Conservation (phyloP, 1,140 invertebrate genomes). For the Elysia chlorotica region DNA sequence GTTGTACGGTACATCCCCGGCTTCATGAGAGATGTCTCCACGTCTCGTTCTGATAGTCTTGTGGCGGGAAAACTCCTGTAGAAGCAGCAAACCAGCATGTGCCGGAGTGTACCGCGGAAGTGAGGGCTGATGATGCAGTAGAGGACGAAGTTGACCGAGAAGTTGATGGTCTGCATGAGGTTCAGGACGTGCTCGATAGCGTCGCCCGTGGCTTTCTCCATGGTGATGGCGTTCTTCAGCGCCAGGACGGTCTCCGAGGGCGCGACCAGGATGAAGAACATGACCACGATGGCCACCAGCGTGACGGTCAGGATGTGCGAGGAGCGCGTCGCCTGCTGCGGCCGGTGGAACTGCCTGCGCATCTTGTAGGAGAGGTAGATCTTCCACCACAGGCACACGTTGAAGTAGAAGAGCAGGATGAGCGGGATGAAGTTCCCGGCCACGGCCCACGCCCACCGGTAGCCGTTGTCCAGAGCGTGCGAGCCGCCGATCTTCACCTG, state of each 20-base stretch:
- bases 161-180: constrained; percentile 56
- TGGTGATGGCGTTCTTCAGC: constrained; percentile 35
- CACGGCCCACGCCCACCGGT: constrained; percentile 54
- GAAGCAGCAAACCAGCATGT: constrained; percentile 50
- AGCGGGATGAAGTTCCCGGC: constrained; percentile 58
- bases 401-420: constrained; percentile 52
- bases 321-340: constrained; percentile 28
- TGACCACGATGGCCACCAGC: constrained; percentile 55
- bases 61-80: constrained; percentile 34
- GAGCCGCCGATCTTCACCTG: too few relatives aligned
- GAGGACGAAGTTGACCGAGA: constrained; percentile 54
- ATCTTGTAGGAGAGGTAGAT: constrained; percentile 55
- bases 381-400: constrained; percentile 51
- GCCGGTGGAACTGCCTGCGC: constrained; percentile 45
- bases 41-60: constrained; percentile 36
- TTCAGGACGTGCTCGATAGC: constrained; percentile 52
- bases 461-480: constrained; percentile 52
- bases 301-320: constrained; percentile 53
- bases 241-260: constrained; percentile 56
- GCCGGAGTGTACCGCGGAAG: constrained; percentile 46
- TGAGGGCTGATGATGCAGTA: constrained; percentile 55
- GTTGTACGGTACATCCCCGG: too few relatives aligned
- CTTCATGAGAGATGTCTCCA: constrained; percentile 35
- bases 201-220: constrained; percentile 37
- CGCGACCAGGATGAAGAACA: constrained; percentile 59